Conservation (phyloP, 2,888 invertebrate genomes). For the Thymelicus sylvestris region DNA sequence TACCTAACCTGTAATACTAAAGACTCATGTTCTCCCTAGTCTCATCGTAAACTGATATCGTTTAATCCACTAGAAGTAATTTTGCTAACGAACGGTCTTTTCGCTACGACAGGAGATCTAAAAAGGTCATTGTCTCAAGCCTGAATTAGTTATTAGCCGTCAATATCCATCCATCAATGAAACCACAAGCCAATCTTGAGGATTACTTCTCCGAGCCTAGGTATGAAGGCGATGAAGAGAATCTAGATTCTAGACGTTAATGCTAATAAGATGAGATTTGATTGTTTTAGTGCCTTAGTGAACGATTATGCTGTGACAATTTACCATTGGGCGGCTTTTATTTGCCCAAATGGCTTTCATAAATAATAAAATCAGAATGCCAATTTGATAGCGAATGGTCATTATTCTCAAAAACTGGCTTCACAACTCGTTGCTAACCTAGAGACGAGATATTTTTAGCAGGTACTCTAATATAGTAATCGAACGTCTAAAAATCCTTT, state of each 20-base stretch:
- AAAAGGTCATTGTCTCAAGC: constrained; percentile 3
- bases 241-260: neutral
- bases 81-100: constrained; percentile 27
- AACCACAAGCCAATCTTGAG: constrained; percentile 6
- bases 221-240: neutral
- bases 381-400: too few relatives aligned
- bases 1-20: neutral
- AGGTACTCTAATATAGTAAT: too few relatives aligned
- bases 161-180: constrained; percentile 28
- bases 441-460: too few relatives aligned
- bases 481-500: too few relatives aligned
- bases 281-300: constrained; percentile 1
- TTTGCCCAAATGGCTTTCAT: too few relatives aligned
- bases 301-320: too few relatives aligned
- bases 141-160: constrained; percentile 10
- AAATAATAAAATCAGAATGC: too few relatives aligned
- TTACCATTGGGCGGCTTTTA: too few relatives aligned
- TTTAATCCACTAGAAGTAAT: constrained; percentile 6
- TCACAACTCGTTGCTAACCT: too few relatives aligned
- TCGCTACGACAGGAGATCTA: constrained; percentile 11
- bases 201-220: constrained; percentile 21
- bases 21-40: neutral
- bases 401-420: too few relatives aligned
- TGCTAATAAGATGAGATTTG: neutral
- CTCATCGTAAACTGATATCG: neutral